phyloP scores from a whole-genome alignment of 1,140 invertebrate genomes.

The Drosophila kurseongensis region DNA sequence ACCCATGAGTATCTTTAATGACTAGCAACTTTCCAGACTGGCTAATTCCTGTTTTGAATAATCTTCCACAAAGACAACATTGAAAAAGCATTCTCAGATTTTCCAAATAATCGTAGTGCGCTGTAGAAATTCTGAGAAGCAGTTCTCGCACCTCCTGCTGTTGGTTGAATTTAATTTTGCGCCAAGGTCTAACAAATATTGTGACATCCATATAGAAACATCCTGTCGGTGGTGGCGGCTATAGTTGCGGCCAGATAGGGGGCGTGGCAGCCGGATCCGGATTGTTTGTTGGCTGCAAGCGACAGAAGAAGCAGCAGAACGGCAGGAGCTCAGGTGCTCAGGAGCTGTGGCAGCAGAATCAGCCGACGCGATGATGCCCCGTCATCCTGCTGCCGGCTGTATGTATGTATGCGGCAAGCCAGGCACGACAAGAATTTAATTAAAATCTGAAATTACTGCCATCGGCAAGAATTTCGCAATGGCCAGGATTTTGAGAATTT shows the following conservation, averaged over 20 bases:
- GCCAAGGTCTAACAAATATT: constrained; percentile 30
- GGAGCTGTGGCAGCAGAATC: constrained; percentile 10
- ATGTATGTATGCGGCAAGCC: constrained; percentile 18
- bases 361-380: constrained; percentile 25
- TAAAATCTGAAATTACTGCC: constrained; percentile 79
- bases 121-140: background rate
- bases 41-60: background rate
- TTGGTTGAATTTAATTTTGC: constrained; percentile 24
- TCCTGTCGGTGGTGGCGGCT: constrained; percentile 3
- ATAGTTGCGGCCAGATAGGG: constrained; percentile 3
- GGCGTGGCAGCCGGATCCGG: constrained; percentile 24
- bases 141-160: background rate
- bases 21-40: too few species aligned
- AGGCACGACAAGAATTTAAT: constrained; percentile 77
- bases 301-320: constrained; percentile 2
- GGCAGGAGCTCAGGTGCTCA: constrained; percentile 12
- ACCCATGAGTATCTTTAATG: too few species aligned
- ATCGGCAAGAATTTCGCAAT: constrained; percentile 52
- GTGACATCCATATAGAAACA: constrained; percentile 24
- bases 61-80: background rate
- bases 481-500: constrained; percentile 50
- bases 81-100: too few species aligned
- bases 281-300: constrained; percentile 45
- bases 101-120: background rate
- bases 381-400: constrained; percentile 23